Conservation (phyloP, 2,888 invertebrate species). For the Limnephilus lunatus region DNA sequence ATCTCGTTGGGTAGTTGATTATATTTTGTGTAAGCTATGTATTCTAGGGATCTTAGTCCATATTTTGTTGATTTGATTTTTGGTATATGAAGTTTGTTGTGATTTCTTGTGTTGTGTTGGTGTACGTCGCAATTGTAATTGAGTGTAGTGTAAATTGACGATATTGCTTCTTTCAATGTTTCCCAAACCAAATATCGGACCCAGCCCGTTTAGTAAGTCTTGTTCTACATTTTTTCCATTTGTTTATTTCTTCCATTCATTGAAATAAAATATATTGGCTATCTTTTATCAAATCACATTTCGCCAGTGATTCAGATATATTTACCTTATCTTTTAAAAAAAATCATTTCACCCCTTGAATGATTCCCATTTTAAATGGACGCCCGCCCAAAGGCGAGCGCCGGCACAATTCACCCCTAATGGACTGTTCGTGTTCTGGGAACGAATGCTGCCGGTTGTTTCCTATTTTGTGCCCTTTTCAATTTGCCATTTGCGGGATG, state of each 20-base stretch:
- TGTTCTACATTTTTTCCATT: too few species aligned
- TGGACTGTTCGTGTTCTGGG: conserved; percentile 31
- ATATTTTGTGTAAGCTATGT: too few species aligned
- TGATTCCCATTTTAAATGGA: background rate
- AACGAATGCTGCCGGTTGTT: background rate
- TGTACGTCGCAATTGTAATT: too few species aligned
- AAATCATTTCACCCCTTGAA: background rate
- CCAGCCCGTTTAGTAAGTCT: too few species aligned
- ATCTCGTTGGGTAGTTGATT: too few species aligned
- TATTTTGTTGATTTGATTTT: too few species aligned
- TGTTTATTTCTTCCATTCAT: background rate
- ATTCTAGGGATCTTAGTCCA: too few species aligned
- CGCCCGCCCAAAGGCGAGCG: background rate
- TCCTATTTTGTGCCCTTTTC: background rate
- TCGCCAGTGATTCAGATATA: background rate
- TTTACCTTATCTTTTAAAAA: background rate
- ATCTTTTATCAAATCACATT: background rate
- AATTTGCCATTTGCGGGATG: background rate
- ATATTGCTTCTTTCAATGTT: too few species aligned
- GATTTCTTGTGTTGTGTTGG: too few species aligned
- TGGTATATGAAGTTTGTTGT: too few species aligned
- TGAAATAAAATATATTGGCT: background rate
- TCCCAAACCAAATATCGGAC: too few species aligned
- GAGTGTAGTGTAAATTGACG: too few species aligned
- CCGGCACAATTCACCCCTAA: background rate